Conservation (phyloP, 2,113 vertebrate species). For the Passerina amoena region DNA sequence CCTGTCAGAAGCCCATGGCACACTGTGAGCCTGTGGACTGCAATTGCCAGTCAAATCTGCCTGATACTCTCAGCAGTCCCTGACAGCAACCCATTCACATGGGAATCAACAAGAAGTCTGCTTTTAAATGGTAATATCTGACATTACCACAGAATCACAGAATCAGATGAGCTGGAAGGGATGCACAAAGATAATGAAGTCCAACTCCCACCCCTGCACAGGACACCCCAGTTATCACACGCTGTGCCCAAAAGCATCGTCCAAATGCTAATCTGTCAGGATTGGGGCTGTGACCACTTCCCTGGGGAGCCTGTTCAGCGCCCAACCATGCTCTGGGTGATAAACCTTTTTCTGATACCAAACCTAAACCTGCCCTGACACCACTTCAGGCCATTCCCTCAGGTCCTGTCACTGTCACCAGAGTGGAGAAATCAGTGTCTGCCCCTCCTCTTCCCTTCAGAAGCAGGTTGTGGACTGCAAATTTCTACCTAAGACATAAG, state of each 20-base stretch:
- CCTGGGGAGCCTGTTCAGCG: background rate
- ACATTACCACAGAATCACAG: background rate
- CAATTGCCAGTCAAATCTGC: background rate
- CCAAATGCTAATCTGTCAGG: background rate
- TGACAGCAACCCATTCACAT: background rate
- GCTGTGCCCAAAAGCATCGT: fast-evolving
- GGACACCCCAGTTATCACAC: background rate
- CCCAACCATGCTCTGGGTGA: background rate
- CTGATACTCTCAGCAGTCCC: background rate
- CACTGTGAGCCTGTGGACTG: fast-evolving
- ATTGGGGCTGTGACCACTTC: background rate
- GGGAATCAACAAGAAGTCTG: background rate
- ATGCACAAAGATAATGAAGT: background rate
- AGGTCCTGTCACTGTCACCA: background rate
- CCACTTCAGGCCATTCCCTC: background rate
- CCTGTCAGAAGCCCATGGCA: background rate
- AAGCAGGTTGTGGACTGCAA: background rate
- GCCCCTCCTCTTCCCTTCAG: background rate
- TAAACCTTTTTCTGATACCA: background rate
- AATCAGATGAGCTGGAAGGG: background rate
- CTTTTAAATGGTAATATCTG: background rate
- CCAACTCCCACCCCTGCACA: background rate
- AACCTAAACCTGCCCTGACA: background rate
- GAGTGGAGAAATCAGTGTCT: background rate
- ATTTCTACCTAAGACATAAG: background rate